Conservation (phyloP, 2,888 invertebrate species). For the Papilio gigon region DNA sequence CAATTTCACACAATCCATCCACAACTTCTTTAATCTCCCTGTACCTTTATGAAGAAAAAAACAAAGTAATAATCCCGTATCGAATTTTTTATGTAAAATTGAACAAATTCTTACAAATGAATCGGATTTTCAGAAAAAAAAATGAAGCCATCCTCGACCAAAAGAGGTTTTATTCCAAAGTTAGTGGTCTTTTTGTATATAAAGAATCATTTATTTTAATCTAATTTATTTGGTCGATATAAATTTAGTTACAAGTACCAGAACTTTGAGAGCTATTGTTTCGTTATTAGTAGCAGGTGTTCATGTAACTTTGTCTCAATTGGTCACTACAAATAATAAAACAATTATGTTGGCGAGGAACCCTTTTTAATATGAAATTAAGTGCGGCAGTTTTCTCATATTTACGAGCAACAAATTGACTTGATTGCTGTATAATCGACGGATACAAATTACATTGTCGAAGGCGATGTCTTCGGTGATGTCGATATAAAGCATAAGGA, state of each 20-base stretch:
- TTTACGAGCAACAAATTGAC: constrained; percentile 52
- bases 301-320: constrained; percentile 27
- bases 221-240: not conserved
- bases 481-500: constrained; percentile 35
- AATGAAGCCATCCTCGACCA: too few relatives aligned
- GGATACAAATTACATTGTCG: constrained; percentile 49
- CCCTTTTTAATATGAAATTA: constrained; percentile 45
- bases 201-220: too few relatives aligned
- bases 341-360: constrained; percentile 30
- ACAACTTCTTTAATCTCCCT: too few relatives aligned
- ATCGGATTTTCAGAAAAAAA: too few relatives aligned
- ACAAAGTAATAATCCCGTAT: too few relatives aligned
- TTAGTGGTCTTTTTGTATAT: too few relatives aligned
- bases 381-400: constrained; percentile 47
- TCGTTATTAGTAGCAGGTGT: constrained; percentile 17
- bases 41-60: too few relatives aligned
- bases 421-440: constrained; percentile 49
- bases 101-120: too few relatives aligned
- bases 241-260: not conserved
- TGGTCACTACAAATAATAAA: constrained; percentile 42
- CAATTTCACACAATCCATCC: too few relatives aligned
- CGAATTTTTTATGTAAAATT: too few relatives aligned
- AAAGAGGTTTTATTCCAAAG: too few relatives aligned
- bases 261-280: not conserved
- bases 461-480: constrained; percentile 40